Evolutionary conservation across 2,797 vertebrate genomes (phyloP), one percentile per base, ranked within the genome.

Genomic region (Lithobates pipiens): DNA sequence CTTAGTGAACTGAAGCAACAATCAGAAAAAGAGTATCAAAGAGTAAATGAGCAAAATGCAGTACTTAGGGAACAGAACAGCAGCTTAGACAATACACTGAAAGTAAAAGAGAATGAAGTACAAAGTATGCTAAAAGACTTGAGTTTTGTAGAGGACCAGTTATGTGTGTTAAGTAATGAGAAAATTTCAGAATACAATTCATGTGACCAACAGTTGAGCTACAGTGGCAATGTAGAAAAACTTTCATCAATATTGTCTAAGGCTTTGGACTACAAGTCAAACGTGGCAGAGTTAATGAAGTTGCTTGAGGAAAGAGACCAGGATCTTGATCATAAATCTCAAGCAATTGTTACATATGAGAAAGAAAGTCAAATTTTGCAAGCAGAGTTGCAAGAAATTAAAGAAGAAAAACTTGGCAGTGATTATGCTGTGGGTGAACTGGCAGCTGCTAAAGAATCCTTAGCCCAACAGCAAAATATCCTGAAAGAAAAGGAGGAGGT

Each of bases 1-100:
- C 92, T 97, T 5, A 92, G 94, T 87, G 96, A 96, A 83, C 95
- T 95, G 90, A 96, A 96, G 92, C 95, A 91, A 75, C 95, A 95
- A 89, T 92, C 95, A 96, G 93, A 96, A 76, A 87, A 91, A 74
- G 93, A 96, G 84, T 92, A 95, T 88, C 93, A 95, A 86, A 94
- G 91, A 89, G 95, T 95, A 80, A 91, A 91, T 63, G 92, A 94
- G 88, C 91, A 95, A 88, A 97, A 92, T 88, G 91, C 87, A 77
- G 39, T 92, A 44, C 93, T 96, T 10, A 80, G 84, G 88, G 94
- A 95, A 29, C 94, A 95, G 3, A 83, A 96, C 85, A 89, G 65
- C 81, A 89, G 89, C 89, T 91, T 96, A 90, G 93, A 95, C 89
- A 92, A 90, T 89, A 93, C 96, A 85, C 89, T 95, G 68, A 93